A percentile compares a stretch with the other conserved stretches of the same genome.
These are phyloP conservation scores for Dicroscelio sp. DNA, from an alignment of 2,888 invertebrate species.

Conservation along the genomic window DNA sequence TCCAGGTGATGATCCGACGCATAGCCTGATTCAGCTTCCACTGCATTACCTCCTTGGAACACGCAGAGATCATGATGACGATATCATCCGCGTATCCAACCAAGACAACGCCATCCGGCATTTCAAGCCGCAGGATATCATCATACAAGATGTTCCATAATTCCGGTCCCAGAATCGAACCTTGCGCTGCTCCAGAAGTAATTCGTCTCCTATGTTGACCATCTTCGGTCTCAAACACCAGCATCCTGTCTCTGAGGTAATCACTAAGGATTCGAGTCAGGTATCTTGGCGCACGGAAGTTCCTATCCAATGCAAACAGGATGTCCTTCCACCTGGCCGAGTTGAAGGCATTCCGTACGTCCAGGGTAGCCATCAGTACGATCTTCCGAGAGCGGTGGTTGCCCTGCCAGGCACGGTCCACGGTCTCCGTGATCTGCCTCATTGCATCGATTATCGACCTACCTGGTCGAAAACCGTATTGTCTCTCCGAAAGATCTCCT, in stretches of 20 bases:
- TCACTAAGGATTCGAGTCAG: background rate
- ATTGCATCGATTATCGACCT: slow-evolving; percentile 19
- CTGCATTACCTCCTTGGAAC: background rate
- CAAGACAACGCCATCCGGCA: background rate
- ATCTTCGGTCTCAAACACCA: slow-evolving; percentile 61
- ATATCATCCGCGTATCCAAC: background rate
- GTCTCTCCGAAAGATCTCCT: background rate
- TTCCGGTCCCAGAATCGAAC: no score
- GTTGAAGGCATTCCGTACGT: slow-evolving; percentile 25
- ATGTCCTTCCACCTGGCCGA: background rate
- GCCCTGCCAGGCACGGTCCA: background rate
- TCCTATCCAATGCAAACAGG: background rate
- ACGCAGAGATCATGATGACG: background rate
- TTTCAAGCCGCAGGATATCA: slow-evolving; percentile 46
- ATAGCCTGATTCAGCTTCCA: background rate
- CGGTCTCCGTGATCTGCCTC: background rate
- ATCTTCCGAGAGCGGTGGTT: slow-evolving; percentile 32
- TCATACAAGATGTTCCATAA: slow-evolving; percentile 76
- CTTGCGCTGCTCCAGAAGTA: no score
- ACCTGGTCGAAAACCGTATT: background rate
- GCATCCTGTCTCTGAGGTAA: slow-evolving; percentile 64
- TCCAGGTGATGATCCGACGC: background rate
- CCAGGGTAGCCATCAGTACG: background rate
- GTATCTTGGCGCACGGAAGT: background rate
- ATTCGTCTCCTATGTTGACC: no score